A percentile compares a stretch with the other conserved stretches of the same genome.
Evolutionary conservation across 2,113 vertebrate genomes (phyloP).

Genomic region (Pelvicachromis taeniatus): DNA sequence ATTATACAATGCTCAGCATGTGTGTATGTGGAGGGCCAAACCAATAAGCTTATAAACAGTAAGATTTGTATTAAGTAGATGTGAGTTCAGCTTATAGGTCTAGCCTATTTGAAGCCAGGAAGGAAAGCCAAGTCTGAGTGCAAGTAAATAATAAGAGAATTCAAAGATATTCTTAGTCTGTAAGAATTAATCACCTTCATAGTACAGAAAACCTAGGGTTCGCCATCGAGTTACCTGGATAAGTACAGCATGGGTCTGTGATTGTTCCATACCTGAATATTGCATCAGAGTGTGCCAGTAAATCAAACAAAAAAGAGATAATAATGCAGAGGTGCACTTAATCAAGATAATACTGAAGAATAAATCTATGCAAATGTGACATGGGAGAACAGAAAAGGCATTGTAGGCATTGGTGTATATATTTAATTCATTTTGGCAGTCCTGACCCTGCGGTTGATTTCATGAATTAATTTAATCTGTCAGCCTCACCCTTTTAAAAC

Average conservation of each 20-base stretch:
- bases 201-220: background rate
- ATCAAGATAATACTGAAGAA: background rate
- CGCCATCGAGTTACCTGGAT: background rate
- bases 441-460: too few species aligned
- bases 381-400: background rate
- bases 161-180: background rate
- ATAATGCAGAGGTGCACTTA: background rate
- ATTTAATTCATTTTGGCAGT: too few species aligned
- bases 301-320: background rate
- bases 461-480: too few species aligned
- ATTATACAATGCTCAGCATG: background rate
- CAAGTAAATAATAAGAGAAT: background rate
- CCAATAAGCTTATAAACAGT: background rate
- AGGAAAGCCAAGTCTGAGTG: background rate
- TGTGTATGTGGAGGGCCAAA: background rate
- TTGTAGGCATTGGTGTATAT: background rate
- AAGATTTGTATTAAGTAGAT: background rate
- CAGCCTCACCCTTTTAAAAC: too few species aligned
- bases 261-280: background rate
- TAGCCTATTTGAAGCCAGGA: background rate
- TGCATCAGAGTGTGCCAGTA: background rate
- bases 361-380: background rate
- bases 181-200: background rate
- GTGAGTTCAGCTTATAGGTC: background rate
- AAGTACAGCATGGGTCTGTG: background rate